A percentile compares a stretch with the other conserved stretches of the same genome.
Evolutionary conservation across 2,888 invertebrate genomes (phyloP).

Genomic region (Folsomia candida): DNA sequence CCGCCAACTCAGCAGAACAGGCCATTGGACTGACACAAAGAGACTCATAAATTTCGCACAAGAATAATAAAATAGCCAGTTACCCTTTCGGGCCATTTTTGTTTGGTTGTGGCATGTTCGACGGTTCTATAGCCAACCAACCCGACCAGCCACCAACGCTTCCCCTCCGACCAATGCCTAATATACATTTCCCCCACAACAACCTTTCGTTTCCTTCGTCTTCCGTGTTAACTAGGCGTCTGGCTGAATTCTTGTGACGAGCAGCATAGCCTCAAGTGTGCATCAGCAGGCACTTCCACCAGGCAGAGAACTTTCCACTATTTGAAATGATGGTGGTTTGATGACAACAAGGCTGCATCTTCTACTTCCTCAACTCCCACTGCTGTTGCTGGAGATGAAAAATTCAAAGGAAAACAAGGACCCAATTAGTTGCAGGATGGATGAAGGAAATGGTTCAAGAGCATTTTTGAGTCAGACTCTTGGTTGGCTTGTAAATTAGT

Average conservation of each 20-base stretch:
- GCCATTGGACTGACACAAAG: constrained; percentile 9
- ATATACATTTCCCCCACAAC: not conserved
- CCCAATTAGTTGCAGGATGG: not conserved
- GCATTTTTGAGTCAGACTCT: not conserved
- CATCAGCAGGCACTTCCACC: no score
- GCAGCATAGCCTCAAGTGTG: no score
- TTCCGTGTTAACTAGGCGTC: no score
- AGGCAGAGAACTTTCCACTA: no score
- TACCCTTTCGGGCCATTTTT: constrained; percentile 8
- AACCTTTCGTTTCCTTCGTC: not conserved
- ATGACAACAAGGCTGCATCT: no score
- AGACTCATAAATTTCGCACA: constrained; percentile 17
- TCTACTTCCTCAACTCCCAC: no score
- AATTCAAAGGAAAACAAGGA: no score
- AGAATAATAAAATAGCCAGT: constrained; percentile 22
- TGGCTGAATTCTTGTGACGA: no score
- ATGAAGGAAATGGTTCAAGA: not conserved
- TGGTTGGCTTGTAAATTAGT: not conserved
- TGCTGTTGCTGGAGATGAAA: no score
- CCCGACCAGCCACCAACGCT: not conserved
- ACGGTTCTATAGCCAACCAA: not conserved
- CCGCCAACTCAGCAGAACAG: not conserved
- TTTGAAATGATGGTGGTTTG: no score
- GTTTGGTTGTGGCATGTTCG: constrained; percentile 7
- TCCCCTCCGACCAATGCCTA: not conserved